Percentiles rank a stretch among this genome's conserved stretches.
These are phyloP conservation scores for Eupithecia centaureata DNA, from an alignment of 2,888 invertebrate genomes.

Conservation along the genomic window DNA sequence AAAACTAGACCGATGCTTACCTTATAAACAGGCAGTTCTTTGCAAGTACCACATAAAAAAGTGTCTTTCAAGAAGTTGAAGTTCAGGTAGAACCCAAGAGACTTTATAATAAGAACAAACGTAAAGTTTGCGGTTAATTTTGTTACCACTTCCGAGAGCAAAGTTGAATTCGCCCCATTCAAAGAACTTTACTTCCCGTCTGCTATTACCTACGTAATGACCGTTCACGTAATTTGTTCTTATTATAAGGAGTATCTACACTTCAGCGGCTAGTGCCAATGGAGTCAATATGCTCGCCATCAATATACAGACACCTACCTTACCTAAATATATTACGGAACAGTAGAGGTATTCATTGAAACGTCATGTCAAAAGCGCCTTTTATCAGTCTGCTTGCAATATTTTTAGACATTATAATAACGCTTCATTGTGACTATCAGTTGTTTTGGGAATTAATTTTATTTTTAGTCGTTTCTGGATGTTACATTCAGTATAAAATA, in stretches of 20 bases:
- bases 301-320: too few species aligned
- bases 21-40: neutral
- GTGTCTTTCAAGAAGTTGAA: neutral
- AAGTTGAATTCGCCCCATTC: constrained; percentile 13
- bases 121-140: constrained; percentile 14
- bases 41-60: neutral
- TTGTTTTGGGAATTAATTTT: too few species aligned
- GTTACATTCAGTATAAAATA: too few species aligned
- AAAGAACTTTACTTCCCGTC: constrained; percentile 6
- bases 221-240: constrained; percentile 2
- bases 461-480: too few species aligned
- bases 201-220: constrained; percentile 3
- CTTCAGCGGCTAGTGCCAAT: neutral
- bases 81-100: neutral
- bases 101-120: constrained; percentile 1
- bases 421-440: too few species aligned
- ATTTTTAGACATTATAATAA: too few species aligned
- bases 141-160: constrained; percentile 4
- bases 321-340: too few species aligned
- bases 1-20: neutral
- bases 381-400: too few species aligned
- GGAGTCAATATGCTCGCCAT: neutral
- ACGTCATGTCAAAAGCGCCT: too few species aligned
- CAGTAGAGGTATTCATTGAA: too few species aligned
- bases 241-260: neutral